Percentiles rank a stretch among this genome's conserved stretches.
These are phyloP conservation scores for Eristalis intricaria DNA, from an alignment of 2,888 invertebrate species.

Conservation along the genomic window DNA sequence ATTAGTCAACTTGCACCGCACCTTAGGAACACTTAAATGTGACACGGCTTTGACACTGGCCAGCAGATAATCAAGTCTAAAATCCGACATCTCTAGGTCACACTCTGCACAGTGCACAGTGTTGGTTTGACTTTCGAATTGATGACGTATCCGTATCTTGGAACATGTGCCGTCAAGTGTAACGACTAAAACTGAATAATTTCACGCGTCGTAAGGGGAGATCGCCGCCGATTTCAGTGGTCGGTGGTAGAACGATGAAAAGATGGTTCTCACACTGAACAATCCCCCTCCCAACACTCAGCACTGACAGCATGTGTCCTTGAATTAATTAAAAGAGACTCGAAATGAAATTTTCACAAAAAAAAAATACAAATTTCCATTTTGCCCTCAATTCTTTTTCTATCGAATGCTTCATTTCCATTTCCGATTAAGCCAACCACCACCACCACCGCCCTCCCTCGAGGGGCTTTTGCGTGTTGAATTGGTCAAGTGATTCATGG, in stretches of 20 bases:
- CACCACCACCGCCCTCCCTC: not conserved
- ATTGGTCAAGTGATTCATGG: slow-evolving; percentile 33
- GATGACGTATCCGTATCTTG: slow-evolving; percentile 51
- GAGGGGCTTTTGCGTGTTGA: not conserved
- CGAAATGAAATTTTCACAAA: not conserved
- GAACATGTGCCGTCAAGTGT: slow-evolving; percentile 49
- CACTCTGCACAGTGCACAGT: not conserved
- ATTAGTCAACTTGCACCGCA: slow-evolving; percentile 52
- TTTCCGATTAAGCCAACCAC: slow-evolving; percentile 56
- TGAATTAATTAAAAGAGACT: slow-evolving; percentile 67
- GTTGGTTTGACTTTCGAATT: slow-evolving; percentile 40
- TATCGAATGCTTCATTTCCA: slow-evolving; percentile 41
- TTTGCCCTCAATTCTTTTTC: slow-evolving; percentile 46
- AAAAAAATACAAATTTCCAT: slow-evolving; percentile 33
- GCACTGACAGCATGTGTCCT: slow-evolving; percentile 37
- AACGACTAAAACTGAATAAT: slow-evolving; percentile 60
- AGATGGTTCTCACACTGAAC: not conserved
- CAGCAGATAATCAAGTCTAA: not conserved
- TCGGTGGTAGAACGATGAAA: slow-evolving; percentile 50
- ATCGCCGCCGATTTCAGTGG: slow-evolving; percentile 5
- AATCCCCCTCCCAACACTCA: not conserved
- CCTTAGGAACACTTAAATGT: slow-evolving; percentile 29
- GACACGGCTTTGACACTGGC: slow-evolving; percentile 33
- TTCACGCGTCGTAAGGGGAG: slow-evolving; percentile 21
- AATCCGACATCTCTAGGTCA: slow-evolving; percentile 67